Base-by-base conservation (phyloP, 2,797 vertebrate species). In the Tragelaphus oryx region DNA sequence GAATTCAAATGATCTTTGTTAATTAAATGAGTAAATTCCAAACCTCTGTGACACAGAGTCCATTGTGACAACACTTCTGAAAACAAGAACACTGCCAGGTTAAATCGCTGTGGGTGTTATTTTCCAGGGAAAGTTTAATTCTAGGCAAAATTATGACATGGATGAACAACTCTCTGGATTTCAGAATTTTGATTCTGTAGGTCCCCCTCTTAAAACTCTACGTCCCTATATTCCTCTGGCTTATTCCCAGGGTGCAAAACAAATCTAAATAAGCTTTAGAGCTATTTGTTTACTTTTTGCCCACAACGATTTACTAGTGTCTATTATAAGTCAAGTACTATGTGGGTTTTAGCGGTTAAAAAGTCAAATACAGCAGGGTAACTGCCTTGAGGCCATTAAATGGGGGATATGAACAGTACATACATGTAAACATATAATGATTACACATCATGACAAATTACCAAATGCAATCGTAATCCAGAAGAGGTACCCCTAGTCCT, bases 1-100 rank as follows among this genome's bases (percentile, higher is more conserved):
- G 48, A 89, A 91, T 74, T 91, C 59, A 95, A 92, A 95, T 95
- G 88, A 94, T 91, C 83, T 95, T 95, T 89, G 83, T 60, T 95
- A 89, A 89, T 96, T 92, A 93, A 92, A 92, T 74, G 65, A 91
- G 48, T 95, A 37, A 89, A 95, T 91, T 95, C 75, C 30, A 96
- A 94, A 81, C 33, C 83, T 90, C 86, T 59, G 75, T 55, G 24
- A 93, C 30, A 78, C 44, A 80, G 24, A 89, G 79, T 78, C 82
- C 59, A 9, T 82, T 52, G 52, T 92, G 68, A 54, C 33, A 75
- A 93, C 24, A 79, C 44, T 86, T 96, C 55, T 87, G 37, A 89
- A 96, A 96, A 89, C 80, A 97, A 94, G 12, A 89, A 89, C 46
- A 44, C 12, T 28, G 37, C 75, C 37, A 26, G 46, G 74, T 44